A percentile compares a stretch with the other conserved stretches of the same genome.
Evolutionary conservation across 2,888 invertebrate species (phyloP).

Genomic region (Agrilus biguttatus): DNA sequence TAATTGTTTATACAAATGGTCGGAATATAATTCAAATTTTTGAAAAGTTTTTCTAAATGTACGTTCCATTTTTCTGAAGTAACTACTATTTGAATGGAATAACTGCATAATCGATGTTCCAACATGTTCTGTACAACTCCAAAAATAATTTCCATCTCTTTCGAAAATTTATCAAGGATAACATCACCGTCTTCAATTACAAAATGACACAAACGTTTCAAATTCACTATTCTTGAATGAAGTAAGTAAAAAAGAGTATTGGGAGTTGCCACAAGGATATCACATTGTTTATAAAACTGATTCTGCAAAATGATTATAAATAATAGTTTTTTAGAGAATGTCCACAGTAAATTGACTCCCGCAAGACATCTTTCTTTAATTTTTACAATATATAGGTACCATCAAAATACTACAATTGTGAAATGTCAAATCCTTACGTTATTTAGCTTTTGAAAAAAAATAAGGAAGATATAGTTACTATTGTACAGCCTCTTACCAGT

Average conservation of each 20-base stretch:
- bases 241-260: constrained; percentile 36
- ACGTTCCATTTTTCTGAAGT: constrained; percentile 51
- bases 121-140: constrained; percentile 33
- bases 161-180: constrained; percentile 38
- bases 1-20: constrained; percentile 55
- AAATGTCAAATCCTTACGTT: too few species aligned
- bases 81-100: constrained; percentile 42
- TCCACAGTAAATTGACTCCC: too few species aligned
- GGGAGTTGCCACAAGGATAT: constrained; percentile 58
- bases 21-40: constrained; percentile 38
- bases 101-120: constrained; percentile 29
- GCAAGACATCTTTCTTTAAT: too few species aligned
- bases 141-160: constrained; percentile 33
- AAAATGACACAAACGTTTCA: constrained; percentile 47
- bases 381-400: too few species aligned
- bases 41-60: constrained; percentile 39
- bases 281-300: constrained; percentile 17
- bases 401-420: too few species aligned
- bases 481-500: constrained; percentile 13
- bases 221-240: constrained; percentile 37
- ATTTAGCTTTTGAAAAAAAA: too few species aligned
- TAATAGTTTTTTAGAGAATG: too few species aligned
- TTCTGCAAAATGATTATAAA: constrained; percentile 4
- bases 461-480: too few species aligned
- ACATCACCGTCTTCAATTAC: constrained; percentile 59